Base-by-base conservation (phyloP, 2,797 vertebrate genomes). In the Euthynnus affinis region DNA sequence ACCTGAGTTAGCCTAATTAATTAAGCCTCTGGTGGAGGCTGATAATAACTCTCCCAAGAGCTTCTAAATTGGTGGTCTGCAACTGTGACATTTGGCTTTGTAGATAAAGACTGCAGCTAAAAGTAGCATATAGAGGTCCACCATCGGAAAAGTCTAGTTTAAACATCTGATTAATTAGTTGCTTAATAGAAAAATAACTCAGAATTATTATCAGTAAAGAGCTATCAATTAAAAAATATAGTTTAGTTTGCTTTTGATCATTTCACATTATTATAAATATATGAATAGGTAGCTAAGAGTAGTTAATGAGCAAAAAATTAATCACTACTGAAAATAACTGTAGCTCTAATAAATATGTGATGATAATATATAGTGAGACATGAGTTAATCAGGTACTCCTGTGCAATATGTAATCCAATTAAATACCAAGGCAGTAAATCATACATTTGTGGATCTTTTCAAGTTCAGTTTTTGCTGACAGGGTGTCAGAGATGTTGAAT, bases 1-100 rank as follows among this genome's bases (percentile, higher is more conserved):
- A 91, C 84, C 88, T 57, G 78, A 89, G 88, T 88, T 84, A 72
- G 84, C 46, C 34, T 91, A 92, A 94, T 93, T 94, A 93, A 94
- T 92, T 90, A 91, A 76, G 62, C 81, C 85, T 88, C 88, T 91
- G 87, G 85, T 84, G 84, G 87, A 80, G 74, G 61, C 87, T 82
- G 88, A 92, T 91, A 92, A 92, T 78, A 14, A 77, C 71, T 81
- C 80, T 88, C 79, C 84, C 82, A 84, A 84, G 88, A 85, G 84
- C 62, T 64, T 75, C 81, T 71, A 90, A 92, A 92, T 83, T 89
- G 86, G 85, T 91, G 87, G 88, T 86, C 87, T 61, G 34, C 79
- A 83, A 89, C 86, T 89, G 83, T 88, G 91, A 89, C 88, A 88
- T 90, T 89, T 83, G 85, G 78, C 76, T 71, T 80, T 51, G 64